Percentiles rank a stretch among this genome's conserved stretches.
Conservation (phyloP, 2,797 vertebrate species). For the Chelonia mydas region DNA sequence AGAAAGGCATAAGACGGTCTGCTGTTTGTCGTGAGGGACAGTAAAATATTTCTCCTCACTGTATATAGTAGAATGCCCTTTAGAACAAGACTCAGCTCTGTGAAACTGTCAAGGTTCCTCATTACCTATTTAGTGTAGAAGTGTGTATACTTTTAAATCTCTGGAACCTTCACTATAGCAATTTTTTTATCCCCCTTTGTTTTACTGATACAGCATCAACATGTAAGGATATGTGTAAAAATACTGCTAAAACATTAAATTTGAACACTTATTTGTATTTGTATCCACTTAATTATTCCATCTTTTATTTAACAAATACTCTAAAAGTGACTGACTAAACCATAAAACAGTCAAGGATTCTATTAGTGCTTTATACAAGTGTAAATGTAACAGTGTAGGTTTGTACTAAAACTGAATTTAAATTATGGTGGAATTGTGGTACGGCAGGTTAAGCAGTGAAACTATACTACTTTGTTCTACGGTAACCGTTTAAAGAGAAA, state of each 20-base stretch:
- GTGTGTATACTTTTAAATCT: not conserved
- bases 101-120: not conserved
- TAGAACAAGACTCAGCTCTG: not conserved
- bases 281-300: not conserved
- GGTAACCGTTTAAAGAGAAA: not conserved
- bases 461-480: not conserved
- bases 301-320: not conserved
- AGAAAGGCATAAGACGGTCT: not conserved
- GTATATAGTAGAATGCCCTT: constrained; percentile 2
- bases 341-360: not conserved
- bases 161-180: not conserved
- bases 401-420: not conserved
- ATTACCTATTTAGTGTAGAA: not conserved
- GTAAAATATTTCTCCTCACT: not conserved
- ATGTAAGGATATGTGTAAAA: too few species aligned
- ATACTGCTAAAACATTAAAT: too few species aligned
- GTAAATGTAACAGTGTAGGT: not conserved
- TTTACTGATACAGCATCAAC: not conserved
- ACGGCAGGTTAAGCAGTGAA: not conserved
- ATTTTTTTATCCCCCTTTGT: not conserved
- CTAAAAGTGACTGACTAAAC: not conserved
- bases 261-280: too few species aligned
- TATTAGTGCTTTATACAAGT: not conserved
- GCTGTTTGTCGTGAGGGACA: not conserved
- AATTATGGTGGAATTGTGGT: not conserved